Conservation (phyloP, 1,140 invertebrate species). For the Glossosoma conforme region DNA sequence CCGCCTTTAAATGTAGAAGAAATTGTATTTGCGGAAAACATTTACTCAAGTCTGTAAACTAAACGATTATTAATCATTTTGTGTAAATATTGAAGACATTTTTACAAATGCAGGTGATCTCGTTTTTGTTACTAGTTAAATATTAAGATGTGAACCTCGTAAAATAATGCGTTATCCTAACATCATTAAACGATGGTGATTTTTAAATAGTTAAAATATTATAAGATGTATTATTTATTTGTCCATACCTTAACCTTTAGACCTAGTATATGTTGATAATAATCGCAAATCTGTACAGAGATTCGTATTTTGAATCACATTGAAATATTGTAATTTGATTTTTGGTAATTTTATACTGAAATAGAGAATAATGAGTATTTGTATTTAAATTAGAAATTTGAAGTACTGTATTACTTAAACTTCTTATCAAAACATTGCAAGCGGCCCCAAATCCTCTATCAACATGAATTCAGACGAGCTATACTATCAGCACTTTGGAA, state of each 20-base stretch:
- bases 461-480: no score
- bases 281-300: background rate
- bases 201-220: conserved; percentile 4
- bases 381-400: no score
- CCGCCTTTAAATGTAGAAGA: background rate
- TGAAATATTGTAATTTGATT: no score
- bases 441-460: no score
- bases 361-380: no score
- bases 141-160: no score
- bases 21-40: conserved; percentile 4
- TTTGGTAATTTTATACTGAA: no score
- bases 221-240: background rate
- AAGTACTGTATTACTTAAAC: no score
- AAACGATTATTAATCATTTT: background rate
- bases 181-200: background rate
- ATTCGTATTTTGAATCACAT: background rate
- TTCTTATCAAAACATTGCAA: no score
- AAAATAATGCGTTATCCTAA: no score
- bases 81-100: conserved; percentile 9
- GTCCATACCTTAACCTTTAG: background rate
- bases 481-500: no score
- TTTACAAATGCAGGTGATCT: conserved; percentile 15
- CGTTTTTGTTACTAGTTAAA: conserved; percentile 3
- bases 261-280: background rate
- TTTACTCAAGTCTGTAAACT: background rate